phyloP scores from a whole-genome alignment of 2,888 invertebrate species.

The Neocrepidodera transversa region DNA sequence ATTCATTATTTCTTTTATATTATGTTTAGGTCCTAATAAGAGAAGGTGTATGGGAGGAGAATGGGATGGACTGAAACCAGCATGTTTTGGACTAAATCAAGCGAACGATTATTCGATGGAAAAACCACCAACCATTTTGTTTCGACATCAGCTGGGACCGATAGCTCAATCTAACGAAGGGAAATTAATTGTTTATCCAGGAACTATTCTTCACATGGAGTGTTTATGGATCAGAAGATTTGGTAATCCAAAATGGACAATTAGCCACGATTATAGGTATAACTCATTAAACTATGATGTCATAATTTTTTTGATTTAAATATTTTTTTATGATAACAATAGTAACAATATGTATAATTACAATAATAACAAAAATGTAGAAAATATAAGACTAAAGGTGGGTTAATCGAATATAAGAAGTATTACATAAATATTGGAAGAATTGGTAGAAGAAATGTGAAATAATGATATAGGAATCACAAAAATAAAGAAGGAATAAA shows the following conservation, averaged over 20 bases:
- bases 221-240: conserved; percentile 87
- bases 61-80: conserved; percentile 81
- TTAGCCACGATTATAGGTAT: conserved; percentile 71
- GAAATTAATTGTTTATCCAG: conserved; percentile 83
- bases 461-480: too few species aligned
- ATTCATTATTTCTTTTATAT: not conserved
- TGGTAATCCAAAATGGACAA: conserved; percentile 86
- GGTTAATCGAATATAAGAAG: too few species aligned
- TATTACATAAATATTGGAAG: too few species aligned
- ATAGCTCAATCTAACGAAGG: conserved; percentile 89
- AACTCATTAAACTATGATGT: not conserved
- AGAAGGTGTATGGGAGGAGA: conserved; percentile 78
- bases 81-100: conserved; percentile 83
- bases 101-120: conserved; percentile 89
- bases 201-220: conserved; percentile 86
- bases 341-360: too few species aligned
- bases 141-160: conserved; percentile 81
- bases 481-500: too few species aligned
- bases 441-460: too few species aligned
- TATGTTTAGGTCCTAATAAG: conserved; percentile 67
- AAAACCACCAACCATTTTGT: conserved; percentile 84
- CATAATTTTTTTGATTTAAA: not conserved
- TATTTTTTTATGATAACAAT: too few species aligned
- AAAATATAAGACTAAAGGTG: too few species aligned
- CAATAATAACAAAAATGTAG: too few species aligned